Base-by-base conservation (phyloP, 2,888 invertebrate genomes). In the Trimorus sp. region DNA sequence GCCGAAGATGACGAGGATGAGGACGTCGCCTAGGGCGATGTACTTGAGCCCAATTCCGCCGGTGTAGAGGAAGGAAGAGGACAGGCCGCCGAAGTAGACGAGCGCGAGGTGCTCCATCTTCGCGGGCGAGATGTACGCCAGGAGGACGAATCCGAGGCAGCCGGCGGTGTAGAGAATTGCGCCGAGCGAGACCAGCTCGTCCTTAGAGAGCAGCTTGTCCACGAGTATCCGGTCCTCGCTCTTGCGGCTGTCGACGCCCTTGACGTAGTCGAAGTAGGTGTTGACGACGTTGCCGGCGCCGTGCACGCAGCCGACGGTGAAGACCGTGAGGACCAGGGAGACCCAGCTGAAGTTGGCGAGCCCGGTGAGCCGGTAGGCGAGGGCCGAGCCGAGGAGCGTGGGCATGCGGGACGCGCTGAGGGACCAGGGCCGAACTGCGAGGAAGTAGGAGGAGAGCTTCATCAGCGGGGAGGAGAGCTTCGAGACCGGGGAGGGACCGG, bases 261-360 rank as follows among this genome's bases (percentile, higher is more conserved):
- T 97, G 42, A 97, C 95, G 90, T 96, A 99, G 92, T 99, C 98
- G 91, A 96, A 98, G 91, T 98, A 98, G 0, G 98, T 98, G 92
- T 98, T 98, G 36, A 99, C 98, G 51, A 98, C 95, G 92, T 99
- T 99, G 68, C 98, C 98, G 80, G 98, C 98, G 80, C 98, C 98
- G 90, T 99, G 98, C 3, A 98, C 98, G 0, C 96, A 97, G 79
- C 98, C 94, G 26, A 98, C 96, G 3, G 98, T 98, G 86, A 97
- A 94, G 63, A 97, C 93, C 2, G 98, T 98, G 12, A 97, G 93
- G 56, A 98, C 88, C 84, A 98, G 94, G 0, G 96, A 95, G 79
- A 96, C 92, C 93, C 96, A 94, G 90, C 95, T 97, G 92, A 98
- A 97, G 82, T 95, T 95, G 42, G 94, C 93, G 37, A 95, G 93